Evolutionary conservation across 2,113 vertebrate species (phyloP).

Genomic region (Thinocorus orbignyianus): DNA sequence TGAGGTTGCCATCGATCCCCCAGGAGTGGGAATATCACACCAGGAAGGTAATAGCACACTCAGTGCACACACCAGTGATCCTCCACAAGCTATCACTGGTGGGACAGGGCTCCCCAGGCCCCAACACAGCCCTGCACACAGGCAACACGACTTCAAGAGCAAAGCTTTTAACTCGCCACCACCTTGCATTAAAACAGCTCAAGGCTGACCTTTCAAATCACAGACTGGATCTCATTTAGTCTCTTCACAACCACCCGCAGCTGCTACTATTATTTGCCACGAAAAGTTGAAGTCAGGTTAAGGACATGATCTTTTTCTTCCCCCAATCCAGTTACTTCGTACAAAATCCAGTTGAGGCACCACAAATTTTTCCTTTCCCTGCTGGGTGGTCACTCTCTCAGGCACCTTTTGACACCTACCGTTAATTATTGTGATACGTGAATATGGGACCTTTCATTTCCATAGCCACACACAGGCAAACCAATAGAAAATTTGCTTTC

Average conservation of each 20-base stretch:
- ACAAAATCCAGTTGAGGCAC: neutral
- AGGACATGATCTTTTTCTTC: neutral
- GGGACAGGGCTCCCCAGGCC: neutral
- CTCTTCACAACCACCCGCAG: neutral
- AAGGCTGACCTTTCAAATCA: neutral
- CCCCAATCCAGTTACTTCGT: neutral
- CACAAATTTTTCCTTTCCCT: neutral
- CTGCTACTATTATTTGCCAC: neutral
- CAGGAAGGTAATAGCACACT: neutral
- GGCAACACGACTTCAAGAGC: rapidly evolving
- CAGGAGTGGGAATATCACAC: rapidly evolving
- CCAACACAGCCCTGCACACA: neutral
- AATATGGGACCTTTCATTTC: neutral
- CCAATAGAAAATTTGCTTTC: neutral
- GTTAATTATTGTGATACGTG: neutral
- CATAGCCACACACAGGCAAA: neutral
- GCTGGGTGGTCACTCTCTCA: neutral
- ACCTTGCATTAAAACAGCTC: neutral
- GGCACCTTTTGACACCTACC: neutral
- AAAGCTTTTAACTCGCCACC: neutral
- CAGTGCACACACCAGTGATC: neutral
- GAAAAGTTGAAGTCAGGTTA: neutral
- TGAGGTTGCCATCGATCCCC: rapidly evolving
- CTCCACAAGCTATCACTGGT: no score
- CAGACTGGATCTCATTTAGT: rapidly evolving